phyloP scores from a whole-genome alignment of 1,140 invertebrate species.

The Ostrea edulis region DNA sequence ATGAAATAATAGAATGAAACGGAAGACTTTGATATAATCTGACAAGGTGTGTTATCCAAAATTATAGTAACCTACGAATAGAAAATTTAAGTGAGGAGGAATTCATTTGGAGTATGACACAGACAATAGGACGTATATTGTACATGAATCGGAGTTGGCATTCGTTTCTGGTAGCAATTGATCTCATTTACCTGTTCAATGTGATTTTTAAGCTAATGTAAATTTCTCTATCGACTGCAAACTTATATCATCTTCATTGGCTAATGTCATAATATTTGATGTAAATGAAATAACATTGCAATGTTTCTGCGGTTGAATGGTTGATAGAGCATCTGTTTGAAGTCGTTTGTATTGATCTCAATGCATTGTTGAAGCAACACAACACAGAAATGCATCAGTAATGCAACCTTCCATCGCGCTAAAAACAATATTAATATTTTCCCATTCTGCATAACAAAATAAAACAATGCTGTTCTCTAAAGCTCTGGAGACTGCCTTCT shows the following conservation, averaged over 20 bases:
- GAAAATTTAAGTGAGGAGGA: no score
- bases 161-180: no score
- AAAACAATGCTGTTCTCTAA: constrained; percentile 3
- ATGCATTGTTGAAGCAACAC: constrained; percentile 13
- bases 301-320: constrained; percentile 4
- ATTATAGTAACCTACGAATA: no score
- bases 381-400: constrained; percentile 24
- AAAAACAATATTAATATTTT: constrained; percentile 33
- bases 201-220: background rate
- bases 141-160: no score
- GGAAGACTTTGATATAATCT: no score
- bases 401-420: constrained; percentile 14
- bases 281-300: background rate
- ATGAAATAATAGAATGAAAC: no score
- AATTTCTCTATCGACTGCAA: background rate
- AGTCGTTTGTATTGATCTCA: constrained; percentile 28
- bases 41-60: no score
- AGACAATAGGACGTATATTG: no score
- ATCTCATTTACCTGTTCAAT: background rate
- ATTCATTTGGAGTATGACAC: no score
- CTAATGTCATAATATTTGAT: background rate
- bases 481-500: constrained; percentile 5
- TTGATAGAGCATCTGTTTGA: constrained; percentile 20
- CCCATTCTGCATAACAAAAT: constrained; percentile 25
- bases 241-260: constrained; percentile 10